Evolutionary conservation across 2,113 vertebrate genomes (phyloP).

Genomic region (Morphnarchus princeps): DNA sequence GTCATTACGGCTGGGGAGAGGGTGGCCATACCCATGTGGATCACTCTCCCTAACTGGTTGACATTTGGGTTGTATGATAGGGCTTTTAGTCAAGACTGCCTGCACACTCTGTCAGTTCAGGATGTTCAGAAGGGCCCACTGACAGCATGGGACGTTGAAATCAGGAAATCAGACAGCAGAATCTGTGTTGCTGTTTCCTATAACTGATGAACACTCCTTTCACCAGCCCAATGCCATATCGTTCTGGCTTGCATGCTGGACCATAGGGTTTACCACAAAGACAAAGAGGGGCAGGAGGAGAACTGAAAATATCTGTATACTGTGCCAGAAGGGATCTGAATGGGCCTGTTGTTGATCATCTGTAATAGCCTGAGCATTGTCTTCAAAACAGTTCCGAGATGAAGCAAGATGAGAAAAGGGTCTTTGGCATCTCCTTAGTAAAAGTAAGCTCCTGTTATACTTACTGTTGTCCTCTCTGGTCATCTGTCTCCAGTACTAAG

Average conservation of each 20-base stretch:
- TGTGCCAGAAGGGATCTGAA: not conserved
- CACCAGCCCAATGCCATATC: rapidly evolving
- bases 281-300: not conserved
- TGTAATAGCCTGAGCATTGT: not conserved
- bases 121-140: not conserved
- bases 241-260: not conserved
- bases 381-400: not conserved
- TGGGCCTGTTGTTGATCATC: not conserved
- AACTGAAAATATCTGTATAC: not conserved
- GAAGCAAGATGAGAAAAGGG: not conserved
- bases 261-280: not conserved
- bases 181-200: not conserved
- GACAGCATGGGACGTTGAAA: not conserved
- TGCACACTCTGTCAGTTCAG: not conserved
- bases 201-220: not conserved
- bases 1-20: not conserved
- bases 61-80: not conserved
- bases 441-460: not conserved
- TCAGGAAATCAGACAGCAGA: not conserved
- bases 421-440: not conserved
- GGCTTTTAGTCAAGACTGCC: not conserved
- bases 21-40: rapidly evolving
- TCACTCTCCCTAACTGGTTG: not conserved
- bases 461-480: not conserved
- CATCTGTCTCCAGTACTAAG: not conserved